These are phyloP conservation scores for Addax nasomaculatus DNA, from an alignment of 2,113 vertebrate genomes.

Conservation along the genomic window DNA sequence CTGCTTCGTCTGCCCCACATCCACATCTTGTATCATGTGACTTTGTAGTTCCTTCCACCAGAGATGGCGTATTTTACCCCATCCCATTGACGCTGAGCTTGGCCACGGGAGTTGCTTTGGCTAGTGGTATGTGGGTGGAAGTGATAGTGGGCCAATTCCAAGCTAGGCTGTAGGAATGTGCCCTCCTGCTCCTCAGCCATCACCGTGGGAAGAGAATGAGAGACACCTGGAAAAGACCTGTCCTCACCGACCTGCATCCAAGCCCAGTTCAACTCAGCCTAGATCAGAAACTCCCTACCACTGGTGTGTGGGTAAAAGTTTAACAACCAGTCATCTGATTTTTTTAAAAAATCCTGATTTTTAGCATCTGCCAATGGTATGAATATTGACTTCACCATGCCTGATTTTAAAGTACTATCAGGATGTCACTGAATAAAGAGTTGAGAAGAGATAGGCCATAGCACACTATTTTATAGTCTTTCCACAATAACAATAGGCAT, in stretches of 20 bases:
- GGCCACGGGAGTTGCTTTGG: background rate
- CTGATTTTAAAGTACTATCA: background rate
- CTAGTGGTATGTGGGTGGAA: background rate
- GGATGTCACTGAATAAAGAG: background rate
- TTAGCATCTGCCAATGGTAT: background rate
- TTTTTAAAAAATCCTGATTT: background rate
- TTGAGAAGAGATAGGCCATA: background rate
- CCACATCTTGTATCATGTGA: background rate
- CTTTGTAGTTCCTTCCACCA: background rate
- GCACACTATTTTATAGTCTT: background rate
- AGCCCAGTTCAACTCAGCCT: background rate
- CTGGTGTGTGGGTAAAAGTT: background rate
- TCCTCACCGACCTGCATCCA: background rate
- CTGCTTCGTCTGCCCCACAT: background rate
- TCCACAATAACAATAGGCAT: background rate
- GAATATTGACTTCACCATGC: background rate
- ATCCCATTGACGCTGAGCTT: background rate
- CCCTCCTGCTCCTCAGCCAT: background rate
- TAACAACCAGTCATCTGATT: background rate
- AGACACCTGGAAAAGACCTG: background rate
- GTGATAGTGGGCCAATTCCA: background rate
- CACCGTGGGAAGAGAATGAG: background rate
- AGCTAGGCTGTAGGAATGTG: background rate
- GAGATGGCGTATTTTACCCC: background rate
- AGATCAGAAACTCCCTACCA: background rate